Evolutionary conservation across 2,888 invertebrate species (phyloP).

Genomic region (Zonitis immaculata): DNA sequence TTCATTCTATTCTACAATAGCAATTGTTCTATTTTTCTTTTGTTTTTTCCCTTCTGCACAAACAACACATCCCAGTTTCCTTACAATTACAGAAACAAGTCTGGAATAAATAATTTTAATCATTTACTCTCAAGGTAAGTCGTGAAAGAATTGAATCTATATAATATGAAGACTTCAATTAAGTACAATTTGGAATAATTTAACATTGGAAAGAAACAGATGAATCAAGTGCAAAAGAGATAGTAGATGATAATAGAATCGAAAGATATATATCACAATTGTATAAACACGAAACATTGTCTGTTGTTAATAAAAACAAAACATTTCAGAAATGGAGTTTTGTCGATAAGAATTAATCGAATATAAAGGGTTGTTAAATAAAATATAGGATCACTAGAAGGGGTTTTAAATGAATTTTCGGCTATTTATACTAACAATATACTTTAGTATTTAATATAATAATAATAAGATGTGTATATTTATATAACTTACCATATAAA

Average conservation of each 20-base stretch:
- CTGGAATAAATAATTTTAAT: neutral
- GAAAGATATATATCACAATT: conserved; percentile 9
- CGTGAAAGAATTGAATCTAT: too few species aligned
- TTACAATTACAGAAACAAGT: neutral
- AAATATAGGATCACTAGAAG: too few species aligned
- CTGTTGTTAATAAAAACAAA: conserved; percentile 4
- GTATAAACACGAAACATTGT: conserved; percentile 9
- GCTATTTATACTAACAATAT: neutral
- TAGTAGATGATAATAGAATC: neutral
- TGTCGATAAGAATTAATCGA: conserved; percentile 7
- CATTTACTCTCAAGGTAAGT: neutral
- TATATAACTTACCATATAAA: conserved; percentile 58
- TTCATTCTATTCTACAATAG: neutral
- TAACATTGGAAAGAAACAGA: too few species aligned
- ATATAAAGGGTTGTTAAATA: too few species aligned
- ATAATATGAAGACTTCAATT: too few species aligned
- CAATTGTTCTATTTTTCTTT: neutral
- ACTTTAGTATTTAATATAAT: too few species aligned
- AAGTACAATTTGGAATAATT: neutral
- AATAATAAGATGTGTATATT: too few species aligned
- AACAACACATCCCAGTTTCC: neutral
- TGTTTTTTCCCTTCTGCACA: too few species aligned
- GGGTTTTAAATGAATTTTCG: too few species aligned
- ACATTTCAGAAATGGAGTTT: neutral
- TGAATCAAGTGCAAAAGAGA: too few species aligned